Percentiles rank a stretch among this genome's conserved stretches.
These are phyloP conservation scores for Orthonyx spaldingii DNA, from an alignment of 2,113 vertebrate genomes.

Conservation along the genomic window DNA sequence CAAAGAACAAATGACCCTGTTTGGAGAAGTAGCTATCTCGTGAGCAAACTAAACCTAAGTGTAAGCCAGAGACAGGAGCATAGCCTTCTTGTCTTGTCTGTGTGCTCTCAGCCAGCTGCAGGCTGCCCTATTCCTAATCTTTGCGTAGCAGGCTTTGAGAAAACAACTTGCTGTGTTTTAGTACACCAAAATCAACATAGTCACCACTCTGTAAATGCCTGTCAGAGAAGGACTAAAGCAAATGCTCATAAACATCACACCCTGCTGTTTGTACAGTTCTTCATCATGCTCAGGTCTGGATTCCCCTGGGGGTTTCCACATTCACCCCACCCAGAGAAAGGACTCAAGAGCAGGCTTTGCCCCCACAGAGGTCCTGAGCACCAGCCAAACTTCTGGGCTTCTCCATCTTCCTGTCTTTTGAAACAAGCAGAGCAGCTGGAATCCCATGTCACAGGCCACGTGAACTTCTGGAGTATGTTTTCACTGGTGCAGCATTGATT, in stretches of 20 bases:
- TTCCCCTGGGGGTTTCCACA: background rate
- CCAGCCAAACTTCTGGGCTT: background rate
- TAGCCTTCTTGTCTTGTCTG: background rate
- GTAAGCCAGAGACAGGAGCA: background rate
- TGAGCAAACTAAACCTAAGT: background rate
- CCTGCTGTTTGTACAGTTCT: background rate
- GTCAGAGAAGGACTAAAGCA: background rate
- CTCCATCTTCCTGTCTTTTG: background rate
- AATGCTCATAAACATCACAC: background rate
- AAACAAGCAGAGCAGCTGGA: background rate
- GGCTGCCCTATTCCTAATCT: background rate
- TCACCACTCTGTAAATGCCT: background rate
- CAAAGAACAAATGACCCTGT: background rate
- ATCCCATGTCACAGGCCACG: background rate
- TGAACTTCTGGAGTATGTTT: constrained; percentile 51
- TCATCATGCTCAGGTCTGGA: accelerated
- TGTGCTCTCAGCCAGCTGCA: background rate
- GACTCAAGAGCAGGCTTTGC: background rate
- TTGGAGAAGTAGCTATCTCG: background rate
- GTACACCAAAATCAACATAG: background rate
- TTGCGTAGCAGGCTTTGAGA: background rate
- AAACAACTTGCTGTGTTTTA: background rate
- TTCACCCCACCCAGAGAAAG: background rate
- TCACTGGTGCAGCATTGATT: constrained; percentile 43
- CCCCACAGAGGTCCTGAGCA: background rate